Conservation (phyloP, 2,113 vertebrate genomes). For the Lamprotornis superbus region DNA sequence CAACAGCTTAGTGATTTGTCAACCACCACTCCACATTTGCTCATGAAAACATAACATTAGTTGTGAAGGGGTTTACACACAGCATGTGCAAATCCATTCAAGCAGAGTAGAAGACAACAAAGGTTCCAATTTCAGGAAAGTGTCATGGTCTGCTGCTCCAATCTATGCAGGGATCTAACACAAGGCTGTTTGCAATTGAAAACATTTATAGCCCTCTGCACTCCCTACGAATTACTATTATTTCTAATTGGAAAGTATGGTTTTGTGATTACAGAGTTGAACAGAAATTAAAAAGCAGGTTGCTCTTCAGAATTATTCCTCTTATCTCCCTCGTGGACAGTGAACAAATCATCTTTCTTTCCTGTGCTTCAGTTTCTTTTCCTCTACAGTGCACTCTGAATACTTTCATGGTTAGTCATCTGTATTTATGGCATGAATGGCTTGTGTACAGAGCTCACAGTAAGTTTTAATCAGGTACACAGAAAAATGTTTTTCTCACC, state of each 20-base stretch:
- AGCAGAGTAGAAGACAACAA: neutral
- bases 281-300: neutral
- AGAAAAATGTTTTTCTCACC: neutral
- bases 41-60: neutral
- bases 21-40: neutral
- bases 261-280: neutral
- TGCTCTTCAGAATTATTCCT: neutral
- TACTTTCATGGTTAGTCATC: neutral
- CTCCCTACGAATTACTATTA: neutral
- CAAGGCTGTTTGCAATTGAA: neutral
- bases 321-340: neutral
- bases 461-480: neutral
- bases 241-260: neutral
- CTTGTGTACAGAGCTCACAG: neutral
- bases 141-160: fast-evolving
- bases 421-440: neutral
- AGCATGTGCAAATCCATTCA: neutral
- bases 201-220: neutral
- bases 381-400: neutral
- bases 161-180: neutral
- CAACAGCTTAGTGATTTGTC: neutral
- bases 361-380: neutral
- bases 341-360: neutral
- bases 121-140: neutral
- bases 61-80: neutral